These are phyloP conservation scores for Branchipolynoe longqiensis DNA, from an alignment of 2,888 invertebrate genomes.

Conservation along the genomic window DNA sequence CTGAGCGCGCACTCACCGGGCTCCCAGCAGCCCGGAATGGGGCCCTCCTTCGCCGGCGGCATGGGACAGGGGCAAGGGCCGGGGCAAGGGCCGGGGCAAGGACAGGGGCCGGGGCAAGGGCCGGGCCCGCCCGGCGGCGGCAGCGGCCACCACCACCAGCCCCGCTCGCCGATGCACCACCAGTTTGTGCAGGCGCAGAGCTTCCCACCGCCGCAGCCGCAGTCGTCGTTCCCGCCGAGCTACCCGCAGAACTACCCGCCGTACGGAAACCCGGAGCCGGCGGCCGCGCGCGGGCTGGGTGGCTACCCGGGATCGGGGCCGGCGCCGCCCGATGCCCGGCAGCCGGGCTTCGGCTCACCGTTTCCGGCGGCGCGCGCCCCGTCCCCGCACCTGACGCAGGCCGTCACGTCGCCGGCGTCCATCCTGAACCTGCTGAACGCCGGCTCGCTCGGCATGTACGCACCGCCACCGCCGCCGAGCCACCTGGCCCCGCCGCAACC, in stretches of 20 bases:
- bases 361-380: constrained; percentile 42
- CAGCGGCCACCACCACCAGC: too few species aligned
- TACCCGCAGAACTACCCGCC: not conserved
- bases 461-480: not conserved
- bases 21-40: too few species aligned
- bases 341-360: not conserved
- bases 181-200: constrained; percentile 28
- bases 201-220: constrained; percentile 8
- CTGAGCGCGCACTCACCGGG: not conserved
- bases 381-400: constrained; percentile 15
- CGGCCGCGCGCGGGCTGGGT: not conserved
- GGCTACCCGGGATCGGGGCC: not conserved
- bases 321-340: not conserved
- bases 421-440: constrained; percentile 4
- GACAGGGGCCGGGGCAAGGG: too few species aligned
- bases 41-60: too few species aligned
- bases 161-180: not conserved
- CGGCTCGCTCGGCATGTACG: not conserved
- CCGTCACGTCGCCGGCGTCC: not conserved
- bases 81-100: too few species aligned
- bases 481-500: not conserved
- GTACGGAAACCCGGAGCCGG: not conserved
- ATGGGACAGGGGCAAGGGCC: too few species aligned
- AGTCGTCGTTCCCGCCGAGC: not conserved
- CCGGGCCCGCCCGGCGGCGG: too few species aligned